Conservation (phyloP, 2,113 vertebrate genomes). For the Brachyhypopomus occidentalis region DNA sequence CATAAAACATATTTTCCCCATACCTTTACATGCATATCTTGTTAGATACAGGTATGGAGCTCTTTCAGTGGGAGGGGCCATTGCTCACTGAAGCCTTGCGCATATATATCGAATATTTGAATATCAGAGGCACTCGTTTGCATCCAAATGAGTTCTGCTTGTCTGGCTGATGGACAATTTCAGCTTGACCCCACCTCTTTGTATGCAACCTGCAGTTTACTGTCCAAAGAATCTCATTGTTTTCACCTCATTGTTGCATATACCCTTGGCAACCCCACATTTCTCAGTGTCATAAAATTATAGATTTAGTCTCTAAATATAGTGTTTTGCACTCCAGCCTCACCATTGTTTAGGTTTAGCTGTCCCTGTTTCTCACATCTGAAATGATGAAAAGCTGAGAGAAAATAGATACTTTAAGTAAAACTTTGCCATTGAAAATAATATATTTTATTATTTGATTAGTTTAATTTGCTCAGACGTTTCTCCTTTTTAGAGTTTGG, state of each 20-base stretch:
- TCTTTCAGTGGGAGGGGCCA: conserved; percentile 76
- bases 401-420: not conserved
- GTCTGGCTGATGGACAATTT: conserved; percentile 99
- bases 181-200: conserved; percentile 92
- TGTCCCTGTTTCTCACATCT: conserved; percentile 38
- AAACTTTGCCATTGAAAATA: not conserved
- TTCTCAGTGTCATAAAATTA: conserved; percentile 53
- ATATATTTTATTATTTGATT: not conserved
- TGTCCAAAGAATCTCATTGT: conserved; percentile 57
- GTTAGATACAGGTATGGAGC: conserved; percentile 3
- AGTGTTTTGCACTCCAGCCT: conserved; percentile 40
- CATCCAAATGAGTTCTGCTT: conserved; percentile 99
- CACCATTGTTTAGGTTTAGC: conserved; percentile 39
- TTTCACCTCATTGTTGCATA: conserved; percentile 48
- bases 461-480: not conserved
- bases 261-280: conserved; percentile 46
- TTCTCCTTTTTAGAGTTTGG: conserved; percentile 21
- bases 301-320: conserved; percentile 53
- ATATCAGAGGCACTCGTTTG: conserved; percentile 95
- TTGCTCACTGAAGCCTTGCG: conserved; percentile 96
- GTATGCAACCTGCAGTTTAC: conserved; percentile 92
- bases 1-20: not conserved
- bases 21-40: conserved; percentile 40
- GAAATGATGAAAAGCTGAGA: conserved; percentile 28
- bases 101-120: conserved; percentile 96